Base-by-base conservation (phyloP, 2,888 invertebrate genomes). In the Alcis repandata region DNA sequence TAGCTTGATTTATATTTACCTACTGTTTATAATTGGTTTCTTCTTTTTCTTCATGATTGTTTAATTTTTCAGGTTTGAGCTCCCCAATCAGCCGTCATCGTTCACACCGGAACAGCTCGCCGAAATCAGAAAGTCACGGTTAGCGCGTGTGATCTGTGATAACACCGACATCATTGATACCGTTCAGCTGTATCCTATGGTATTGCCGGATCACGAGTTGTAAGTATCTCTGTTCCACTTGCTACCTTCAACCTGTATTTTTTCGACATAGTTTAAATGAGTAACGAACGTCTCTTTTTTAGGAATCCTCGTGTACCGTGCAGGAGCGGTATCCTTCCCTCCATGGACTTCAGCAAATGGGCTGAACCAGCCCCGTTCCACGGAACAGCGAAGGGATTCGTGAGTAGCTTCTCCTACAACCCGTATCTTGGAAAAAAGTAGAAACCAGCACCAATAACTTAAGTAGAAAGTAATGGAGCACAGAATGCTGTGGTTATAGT, bases 261-360 rank as follows among this genome's bases (percentile, higher is more conserved):
- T 32, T 48, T 22, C 9, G 17, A 13, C 22, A 32, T 32, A 49
- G 10, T 32, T 32, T 49, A 9, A 49, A 4, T 32, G 10, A 4
- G 32, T 10, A 17, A 32, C 17, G n/a, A n/a, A n/a, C n/a, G 36
- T 33, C 2, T 41, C 2, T 38, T 59, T 91, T 91, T 38, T 86
- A 98, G 98, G 77, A 98, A 98, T 89, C 98, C 98, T n/a, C 95
- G 98, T 78, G 98, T 98, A 71, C 97, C 98, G 9, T 98, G 98
- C 90, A 95, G 96, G 87, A 97, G 97, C 79, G 98, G 98, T 71
- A 95, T 98, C 54, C 95, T 98, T 68, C 98, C 98, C 13, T 95
- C 96, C 65, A 97, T 98, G 80, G 98, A 98, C 89, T 95, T 98
- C 78, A 95, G 95, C 73, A 98, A 98, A 90, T 98, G 98, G 98